phyloP scores from a whole-genome alignment of 2,888 invertebrate species.

The Ecdyonurus torrentis region DNA sequence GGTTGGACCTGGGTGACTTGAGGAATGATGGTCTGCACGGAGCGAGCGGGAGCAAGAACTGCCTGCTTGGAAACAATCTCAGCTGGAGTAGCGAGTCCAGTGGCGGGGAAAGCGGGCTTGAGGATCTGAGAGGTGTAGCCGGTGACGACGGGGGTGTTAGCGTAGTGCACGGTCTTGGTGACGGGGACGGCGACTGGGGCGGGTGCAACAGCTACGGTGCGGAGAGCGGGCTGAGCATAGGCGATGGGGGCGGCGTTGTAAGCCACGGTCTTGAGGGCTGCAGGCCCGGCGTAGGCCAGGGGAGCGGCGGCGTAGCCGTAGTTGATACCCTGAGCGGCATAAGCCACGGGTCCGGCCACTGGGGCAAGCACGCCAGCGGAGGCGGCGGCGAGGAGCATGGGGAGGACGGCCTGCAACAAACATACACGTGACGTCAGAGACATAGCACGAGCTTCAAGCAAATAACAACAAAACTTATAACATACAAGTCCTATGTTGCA shows the following conservation, averaged over 20 bases:
- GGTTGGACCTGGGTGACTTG: constrained; percentile 22
- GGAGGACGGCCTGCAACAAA: constrained; percentile 15
- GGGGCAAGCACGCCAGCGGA: neutral
- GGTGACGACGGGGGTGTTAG: constrained; percentile 12
- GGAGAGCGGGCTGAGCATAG: neutral
- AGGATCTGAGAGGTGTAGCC: constrained; percentile 8
- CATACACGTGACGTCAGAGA: too few species aligned
- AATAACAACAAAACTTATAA: too few species aligned
- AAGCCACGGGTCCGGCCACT: neutral
- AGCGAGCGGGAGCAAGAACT: constrained; percentile 22
- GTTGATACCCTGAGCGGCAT: too few species aligned
- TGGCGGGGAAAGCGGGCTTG: constrained; percentile 14
- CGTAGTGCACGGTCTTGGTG: constrained; percentile 12
- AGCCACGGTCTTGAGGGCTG: constrained; percentile 4
- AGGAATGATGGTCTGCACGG: constrained; percentile 22
- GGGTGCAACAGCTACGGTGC: neutral
- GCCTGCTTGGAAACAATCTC: constrained; percentile 18
- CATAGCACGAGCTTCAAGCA: too few species aligned
- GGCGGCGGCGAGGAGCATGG: neutral
- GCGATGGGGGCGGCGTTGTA: constrained; percentile 3
- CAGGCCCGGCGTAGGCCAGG: constrained; percentile 8
- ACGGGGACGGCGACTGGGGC: constrained; percentile 4
- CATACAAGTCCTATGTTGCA: too few species aligned
- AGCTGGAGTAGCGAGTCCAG: constrained; percentile 20
- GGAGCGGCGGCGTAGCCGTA: constrained; percentile 14